Evolutionary conservation across 2,888 invertebrate genomes (phyloP), one percentile per base, ranked within the genome.

Genomic region (Fragum sueziense): DNA sequence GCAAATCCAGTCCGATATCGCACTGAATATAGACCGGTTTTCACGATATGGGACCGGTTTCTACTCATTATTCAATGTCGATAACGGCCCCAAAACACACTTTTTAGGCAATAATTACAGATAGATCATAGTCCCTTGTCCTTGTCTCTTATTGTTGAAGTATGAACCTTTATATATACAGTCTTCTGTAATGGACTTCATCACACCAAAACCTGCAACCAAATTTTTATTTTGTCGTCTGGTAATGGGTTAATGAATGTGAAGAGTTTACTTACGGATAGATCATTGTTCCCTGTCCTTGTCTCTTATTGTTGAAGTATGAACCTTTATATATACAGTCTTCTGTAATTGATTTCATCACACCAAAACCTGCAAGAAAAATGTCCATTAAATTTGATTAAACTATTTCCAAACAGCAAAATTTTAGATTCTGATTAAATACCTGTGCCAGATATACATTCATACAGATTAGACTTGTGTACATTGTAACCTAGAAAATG

Each of bases 261-360:
- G n/a, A n/a, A n/a, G n/a, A n/a, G n/a, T 62, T 62, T 52, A 89
- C 91, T 87, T 88, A 92, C 92, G 86, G 87, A 75, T 91, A 92
- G 11, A 88, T 86, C 84, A 91, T 89, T 7, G 84, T 86, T 2
- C 92, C 93, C 57, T 89, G 89, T 3, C 92, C 92, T 74, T 93
- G 91, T 29, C 88, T 80, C 65, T 85, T 85, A 75, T 92, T 86
- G 7, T 88, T 76, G 37, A 87, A 74, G 61, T 90, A 91, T 27
- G 84, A 75, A 7, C 93, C 93, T 68, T 91, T 87, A 73, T 92
- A 93, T n/a, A 88, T 75, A 29, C 80, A 82, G 73, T 86, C 88
- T 27, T 89, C 86, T 29, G 76, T 74, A 2, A 75, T 70, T 2
- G 88, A 87, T 52, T 86, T 87, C 79, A 91, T 88, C 6, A 89